phyloP scores from a whole-genome alignment of 2,888 invertebrate genomes.

The Spatulosminthurus flaviceps region DNA sequence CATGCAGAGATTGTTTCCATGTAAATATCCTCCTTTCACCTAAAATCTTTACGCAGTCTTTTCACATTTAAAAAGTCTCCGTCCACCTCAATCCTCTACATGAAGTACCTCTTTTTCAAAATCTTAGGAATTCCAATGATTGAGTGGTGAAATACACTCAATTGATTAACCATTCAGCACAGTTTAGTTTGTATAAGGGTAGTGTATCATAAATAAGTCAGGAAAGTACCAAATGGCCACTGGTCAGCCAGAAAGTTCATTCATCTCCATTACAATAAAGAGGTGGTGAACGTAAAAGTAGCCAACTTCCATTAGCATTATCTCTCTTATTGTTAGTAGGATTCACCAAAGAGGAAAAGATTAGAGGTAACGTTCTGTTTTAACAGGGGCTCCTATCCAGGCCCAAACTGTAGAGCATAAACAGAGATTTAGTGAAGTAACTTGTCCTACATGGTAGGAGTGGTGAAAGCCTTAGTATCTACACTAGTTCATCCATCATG shows the following conservation, averaged over 20 bases:
- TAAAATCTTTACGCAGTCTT: too few relatives aligned
- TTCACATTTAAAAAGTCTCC: too few relatives aligned
- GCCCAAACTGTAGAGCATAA: too few relatives aligned
- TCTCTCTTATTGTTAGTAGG: background rate
- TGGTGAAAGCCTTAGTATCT: background rate
- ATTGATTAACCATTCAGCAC: background rate
- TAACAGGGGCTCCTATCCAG: background rate
- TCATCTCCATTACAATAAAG: background rate
- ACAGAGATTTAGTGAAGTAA: background rate
- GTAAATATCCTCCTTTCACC: too few relatives aligned
- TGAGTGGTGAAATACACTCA: background rate
- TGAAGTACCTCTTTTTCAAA: background rate
- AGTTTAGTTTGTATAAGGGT: too few relatives aligned
- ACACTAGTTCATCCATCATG: constrained; percentile 22
- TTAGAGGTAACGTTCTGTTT: constrained; percentile 5
- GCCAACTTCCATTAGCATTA: background rate
- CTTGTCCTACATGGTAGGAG: background rate
- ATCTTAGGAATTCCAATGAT: background rate
- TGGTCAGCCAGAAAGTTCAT: background rate
- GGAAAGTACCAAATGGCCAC: too few relatives aligned
- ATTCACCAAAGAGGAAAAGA: background rate
- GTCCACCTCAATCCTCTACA: too few relatives aligned
- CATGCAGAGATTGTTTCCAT: too few relatives aligned
- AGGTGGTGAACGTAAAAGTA: background rate
- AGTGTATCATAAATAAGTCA: too few relatives aligned